Evolutionary conservation across 2,113 vertebrate genomes (phyloP).

Genomic region (Alethe castanea): DNA sequence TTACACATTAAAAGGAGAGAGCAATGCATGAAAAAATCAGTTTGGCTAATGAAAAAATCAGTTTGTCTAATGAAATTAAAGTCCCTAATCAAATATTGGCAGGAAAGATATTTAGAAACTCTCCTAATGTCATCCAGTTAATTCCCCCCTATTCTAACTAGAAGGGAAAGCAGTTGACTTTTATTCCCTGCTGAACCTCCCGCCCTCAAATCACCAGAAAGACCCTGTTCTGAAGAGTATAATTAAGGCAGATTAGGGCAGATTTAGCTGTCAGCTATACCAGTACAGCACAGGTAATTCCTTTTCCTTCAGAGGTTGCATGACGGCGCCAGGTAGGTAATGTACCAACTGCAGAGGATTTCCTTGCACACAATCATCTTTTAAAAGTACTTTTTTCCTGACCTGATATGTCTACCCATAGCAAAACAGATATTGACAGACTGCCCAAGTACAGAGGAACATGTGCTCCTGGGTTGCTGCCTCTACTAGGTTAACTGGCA

Average conservation of each 20-base stretch:
- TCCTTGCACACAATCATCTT: rapidly evolving
- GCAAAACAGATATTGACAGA: background rate
- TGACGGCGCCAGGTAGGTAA: background rate
- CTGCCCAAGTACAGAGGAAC: background rate
- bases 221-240: conserved; percentile 47
- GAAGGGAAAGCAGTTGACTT: conserved; percentile 65
- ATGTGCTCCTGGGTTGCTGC: background rate
- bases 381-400: background rate
- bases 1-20: conserved; percentile 80
- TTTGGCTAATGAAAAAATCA: conserved; percentile 76
- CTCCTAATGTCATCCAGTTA: conserved; percentile 63
- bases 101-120: conserved; percentile 78
- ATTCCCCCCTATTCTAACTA: conserved; percentile 41
- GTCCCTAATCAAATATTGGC: conserved; percentile 81
- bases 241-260: conserved; percentile 65
- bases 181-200: conserved; percentile 65
- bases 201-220: conserved; percentile 67
- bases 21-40: conserved; percentile 77
- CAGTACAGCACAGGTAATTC: background rate
- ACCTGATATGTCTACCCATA: background rate
- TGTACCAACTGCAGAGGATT: background rate
- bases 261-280: conserved; percentile 12
- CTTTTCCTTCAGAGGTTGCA: background rate
- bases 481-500: background rate
- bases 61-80: conserved; percentile 84